Base-by-base conservation (phyloP, 2,797 vertebrate species). In the Anguilla obscura region DNA sequence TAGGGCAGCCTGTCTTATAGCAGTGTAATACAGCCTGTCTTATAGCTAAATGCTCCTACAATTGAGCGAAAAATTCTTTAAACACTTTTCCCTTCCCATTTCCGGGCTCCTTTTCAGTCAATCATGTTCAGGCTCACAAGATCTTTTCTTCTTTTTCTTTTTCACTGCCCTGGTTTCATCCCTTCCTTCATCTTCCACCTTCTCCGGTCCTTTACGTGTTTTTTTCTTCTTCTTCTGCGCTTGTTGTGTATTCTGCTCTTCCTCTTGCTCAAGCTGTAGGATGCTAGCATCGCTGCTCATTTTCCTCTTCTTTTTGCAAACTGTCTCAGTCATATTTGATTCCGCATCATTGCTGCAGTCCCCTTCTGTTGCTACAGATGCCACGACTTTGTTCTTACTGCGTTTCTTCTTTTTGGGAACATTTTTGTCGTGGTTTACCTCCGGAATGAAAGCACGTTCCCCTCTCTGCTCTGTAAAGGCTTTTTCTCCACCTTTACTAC, bases 141-240 rank as follows among this genome's bases (percentile, higher is more conserved):
- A 30, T 16, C 8, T 85, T 85, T 85, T 89, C 27, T 58, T 86
- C 8, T 89, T 86, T 45, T 85, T 86, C 18, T 69, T 87, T 87
- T 83, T 89, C 27, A 76, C 84, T 4, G 6, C 30, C n/a, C 60
- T 86, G 21, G 60, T 58, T 27, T 5, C 74, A 82, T 87, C 45
- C 16, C 58, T n/a, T 21, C 8, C 74, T 6, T n/a, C 50, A 33
- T 63, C 48, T 79, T 83, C 52, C 12, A 50, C 0, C 0, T 16
- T 50, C 0, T 3, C 3, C 58, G 92, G 88, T 69, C 0, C 56
- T 92, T 93, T 91, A 54, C 85, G 84, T 88, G 90, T 92, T 85
- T 91, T 93, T 87, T 92, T 94, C 84, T 88, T 91, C 71, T 88
- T 92, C 2, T 8, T 50, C 0, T 84, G 14, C 0, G 74, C 5